Evolutionary conservation across 2,113 vertebrate species (phyloP).

Genomic region (Pavo muticus): DNA sequence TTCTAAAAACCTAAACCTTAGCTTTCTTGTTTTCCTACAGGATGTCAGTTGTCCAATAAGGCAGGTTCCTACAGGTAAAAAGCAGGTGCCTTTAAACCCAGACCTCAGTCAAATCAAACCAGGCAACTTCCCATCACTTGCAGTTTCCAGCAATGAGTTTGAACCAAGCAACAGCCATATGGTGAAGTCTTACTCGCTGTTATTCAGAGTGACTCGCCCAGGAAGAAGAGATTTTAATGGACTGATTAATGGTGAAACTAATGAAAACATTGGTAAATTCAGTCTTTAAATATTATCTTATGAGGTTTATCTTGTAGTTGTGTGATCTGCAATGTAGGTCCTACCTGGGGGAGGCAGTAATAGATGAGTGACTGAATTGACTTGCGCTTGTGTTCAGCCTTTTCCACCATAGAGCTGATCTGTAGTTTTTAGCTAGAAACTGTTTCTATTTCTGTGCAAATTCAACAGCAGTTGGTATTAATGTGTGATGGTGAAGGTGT

Average conservation of each 20-base stretch:
- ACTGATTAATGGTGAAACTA: slow-evolving; percentile 92
- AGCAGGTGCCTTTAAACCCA: slow-evolving; percentile 99
- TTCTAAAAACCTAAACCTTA: background rate
- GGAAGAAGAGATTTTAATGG: slow-evolving; percentile 90
- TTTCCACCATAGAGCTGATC: background rate
- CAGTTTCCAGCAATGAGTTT: slow-evolving; percentile 98
- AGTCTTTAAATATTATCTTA: background rate
- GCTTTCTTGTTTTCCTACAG: slow-evolving; percentile 78
- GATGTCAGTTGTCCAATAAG: slow-evolving; percentile 99
- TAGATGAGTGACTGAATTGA: background rate
- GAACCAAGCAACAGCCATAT: slow-evolving; percentile 99
- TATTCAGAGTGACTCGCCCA: slow-evolving; percentile 95
- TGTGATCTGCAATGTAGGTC: background rate
- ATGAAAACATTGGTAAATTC: slow-evolving; percentile 94
- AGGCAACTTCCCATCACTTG: slow-evolving; percentile 93
- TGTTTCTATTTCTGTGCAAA: background rate
- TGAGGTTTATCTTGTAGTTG: background rate
- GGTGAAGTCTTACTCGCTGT: slow-evolving; percentile 98
- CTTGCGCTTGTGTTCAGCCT: background rate
- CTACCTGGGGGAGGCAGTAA: background rate
- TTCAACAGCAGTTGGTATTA: background rate
- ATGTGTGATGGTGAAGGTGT: background rate
- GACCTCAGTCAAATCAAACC: slow-evolving; percentile 96
- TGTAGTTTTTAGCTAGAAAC: background rate
- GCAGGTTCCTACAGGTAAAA: slow-evolving; percentile 99